Percentiles rank a stretch among this genome's conserved stretches.
These are phyloP conservation scores for Amphimallon solstitiale DNA, from an alignment of 2,888 invertebrate species.

Conservation along the genomic window DNA sequence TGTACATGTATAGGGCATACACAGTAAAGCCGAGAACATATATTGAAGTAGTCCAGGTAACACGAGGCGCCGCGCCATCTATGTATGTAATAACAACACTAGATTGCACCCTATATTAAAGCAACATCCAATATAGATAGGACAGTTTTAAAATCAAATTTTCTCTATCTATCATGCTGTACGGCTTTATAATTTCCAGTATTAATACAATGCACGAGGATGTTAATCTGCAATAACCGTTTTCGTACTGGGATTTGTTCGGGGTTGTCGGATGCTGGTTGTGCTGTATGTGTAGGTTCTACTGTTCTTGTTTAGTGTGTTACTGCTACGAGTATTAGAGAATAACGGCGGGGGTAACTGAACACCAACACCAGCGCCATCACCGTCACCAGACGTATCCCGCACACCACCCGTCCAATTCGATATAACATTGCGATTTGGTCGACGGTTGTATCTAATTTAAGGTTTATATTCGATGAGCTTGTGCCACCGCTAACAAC, in stretches of 20 bases:
- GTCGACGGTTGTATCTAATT: conserved; percentile 55
- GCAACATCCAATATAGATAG: conserved; percentile 63
- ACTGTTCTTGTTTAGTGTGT: not conserved
- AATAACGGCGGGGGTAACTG: no score
- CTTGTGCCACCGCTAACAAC: conserved; percentile 46
- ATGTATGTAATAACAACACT: conserved; percentile 63
- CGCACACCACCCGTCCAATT: conserved; percentile 44
- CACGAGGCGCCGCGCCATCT: conserved; percentile 49
- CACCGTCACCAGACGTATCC: no score
- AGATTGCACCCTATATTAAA: conserved; percentile 65
- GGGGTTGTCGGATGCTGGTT: conserved; percentile 23
- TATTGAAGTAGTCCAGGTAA: not conserved
- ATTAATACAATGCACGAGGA: conserved; percentile 64
- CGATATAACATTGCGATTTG: conserved; percentile 54
- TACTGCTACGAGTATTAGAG: conserved; percentile 42
- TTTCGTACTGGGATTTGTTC: conserved; percentile 60
- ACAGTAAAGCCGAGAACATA: no score
- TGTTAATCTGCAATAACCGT: conserved; percentile 65
- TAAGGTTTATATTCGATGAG: conserved; percentile 55
- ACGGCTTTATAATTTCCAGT: conserved; percentile 63
- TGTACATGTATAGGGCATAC: no score
- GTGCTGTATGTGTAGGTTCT: conserved; percentile 11
- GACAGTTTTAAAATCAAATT: conserved; percentile 66
- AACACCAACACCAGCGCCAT: no score
- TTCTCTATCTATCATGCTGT: conserved; percentile 64